Percentiles rank a stretch among this genome's conserved stretches.
These are phyloP conservation scores for Scomber scombrus DNA, from an alignment of 2,113 vertebrate species.

Conservation along the genomic window DNA sequence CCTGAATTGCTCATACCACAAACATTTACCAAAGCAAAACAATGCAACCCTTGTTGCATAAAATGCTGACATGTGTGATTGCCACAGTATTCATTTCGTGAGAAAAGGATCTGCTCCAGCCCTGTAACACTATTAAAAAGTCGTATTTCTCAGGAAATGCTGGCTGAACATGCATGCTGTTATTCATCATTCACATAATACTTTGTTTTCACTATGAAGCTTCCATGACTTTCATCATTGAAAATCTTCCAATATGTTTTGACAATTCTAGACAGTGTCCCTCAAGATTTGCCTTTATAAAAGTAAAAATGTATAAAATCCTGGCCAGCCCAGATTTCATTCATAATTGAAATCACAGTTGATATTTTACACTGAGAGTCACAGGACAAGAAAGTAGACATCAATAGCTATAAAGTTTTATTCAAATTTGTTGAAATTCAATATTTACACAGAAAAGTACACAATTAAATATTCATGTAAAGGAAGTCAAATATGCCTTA, in stretches of 20 bases:
- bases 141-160: constrained; percentile 4
- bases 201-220: not conserved
- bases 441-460: constrained; percentile 63
- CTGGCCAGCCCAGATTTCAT: not conserved
- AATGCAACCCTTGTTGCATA: not conserved
- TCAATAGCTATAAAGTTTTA: constrained; percentile 43
- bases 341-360: constrained; percentile 1
- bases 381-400: not conserved
- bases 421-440: constrained; percentile 38
- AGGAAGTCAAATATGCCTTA: constrained; percentile 15
- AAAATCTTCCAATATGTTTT: not conserved
- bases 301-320: not conserved
- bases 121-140: constrained; percentile 5
- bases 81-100: constrained; percentile 28
- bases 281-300: constrained; percentile 9
- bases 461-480: constrained; percentile 51
- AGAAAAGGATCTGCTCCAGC: constrained; percentile 5
- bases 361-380: not conserved
- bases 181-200: constrained; percentile 19
- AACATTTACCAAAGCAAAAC: constrained; percentile 55
- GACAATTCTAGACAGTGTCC: not conserved
- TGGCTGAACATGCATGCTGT: not conserved
- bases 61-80: constrained; percentile 39
- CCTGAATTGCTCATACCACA: constrained; percentile 49
- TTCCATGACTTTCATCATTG: constrained; percentile 8